These are phyloP conservation scores for Sebastes hubbsi DNA, from an alignment of 2,797 vertebrate species.

Conservation along the genomic window DNA sequence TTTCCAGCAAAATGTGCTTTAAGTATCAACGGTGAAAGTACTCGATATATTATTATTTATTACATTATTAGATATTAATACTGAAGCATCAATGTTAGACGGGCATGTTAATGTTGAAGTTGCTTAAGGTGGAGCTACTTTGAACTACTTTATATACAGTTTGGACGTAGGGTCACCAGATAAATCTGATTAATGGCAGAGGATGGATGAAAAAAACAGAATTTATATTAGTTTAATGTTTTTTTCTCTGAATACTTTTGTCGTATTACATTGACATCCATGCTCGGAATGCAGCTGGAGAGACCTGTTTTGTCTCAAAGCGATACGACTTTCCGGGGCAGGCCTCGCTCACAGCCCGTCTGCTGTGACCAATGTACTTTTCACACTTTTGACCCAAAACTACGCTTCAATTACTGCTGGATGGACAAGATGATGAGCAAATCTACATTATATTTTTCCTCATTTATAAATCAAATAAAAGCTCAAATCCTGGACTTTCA, in stretches of 20 bases:
- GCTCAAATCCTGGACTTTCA: constrained; percentile 74
- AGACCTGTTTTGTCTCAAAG: constrained; percentile 70
- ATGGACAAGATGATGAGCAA: constrained; percentile 82
- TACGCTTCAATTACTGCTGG: constrained; percentile 77
- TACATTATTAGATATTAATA: not conserved
- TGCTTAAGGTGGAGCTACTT: not conserved
- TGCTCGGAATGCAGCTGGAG: constrained; percentile 84
- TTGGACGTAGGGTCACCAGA: not conserved
- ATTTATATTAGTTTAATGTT: not conserved
- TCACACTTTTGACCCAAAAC: constrained; percentile 86
- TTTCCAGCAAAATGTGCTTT: too few relatives aligned
- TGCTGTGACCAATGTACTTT: constrained; percentile 88
- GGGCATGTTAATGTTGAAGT: not conserved
- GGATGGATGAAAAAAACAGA: not conserved
- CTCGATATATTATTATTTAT: not conserved
- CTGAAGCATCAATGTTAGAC: not conserved
- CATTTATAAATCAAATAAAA: constrained; percentile 66
- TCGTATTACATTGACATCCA: constrained; percentile 85
- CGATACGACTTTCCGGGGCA: constrained; percentile 69
- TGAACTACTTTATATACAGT: not conserved
- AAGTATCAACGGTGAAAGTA: not conserved
- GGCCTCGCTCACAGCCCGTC: constrained; percentile 84
- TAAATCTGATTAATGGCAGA: not conserved
- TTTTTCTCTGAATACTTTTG: constrained; percentile 78
- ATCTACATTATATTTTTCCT: constrained; percentile 79